Conservation (phyloP, 2,888 invertebrate species). For the Bellardia bayeri region DNA sequence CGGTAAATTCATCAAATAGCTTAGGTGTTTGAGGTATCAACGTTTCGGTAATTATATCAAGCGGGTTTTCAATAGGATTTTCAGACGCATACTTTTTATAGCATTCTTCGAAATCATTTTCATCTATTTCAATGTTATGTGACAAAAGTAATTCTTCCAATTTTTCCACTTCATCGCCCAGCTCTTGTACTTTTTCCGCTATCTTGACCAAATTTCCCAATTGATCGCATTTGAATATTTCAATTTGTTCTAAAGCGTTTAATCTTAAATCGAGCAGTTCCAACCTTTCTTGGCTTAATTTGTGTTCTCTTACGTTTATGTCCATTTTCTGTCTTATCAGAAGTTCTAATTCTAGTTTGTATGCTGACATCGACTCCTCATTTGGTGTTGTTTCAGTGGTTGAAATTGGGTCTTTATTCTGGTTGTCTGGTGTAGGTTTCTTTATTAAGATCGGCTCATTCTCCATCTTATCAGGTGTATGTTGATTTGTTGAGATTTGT, state of each 20-base stretch:
- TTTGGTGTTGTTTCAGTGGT: no score
- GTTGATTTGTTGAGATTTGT: no score
- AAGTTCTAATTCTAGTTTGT: no score
- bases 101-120: constrained; percentile 36
- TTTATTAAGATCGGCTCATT: no score
- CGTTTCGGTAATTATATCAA: background rate
- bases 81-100: background rate
- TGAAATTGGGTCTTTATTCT: no score
- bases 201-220: constrained; percentile 75
- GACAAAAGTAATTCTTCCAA: constrained; percentile 46
- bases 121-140: constrained; percentile 44
- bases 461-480: no score
- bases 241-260: constrained; percentile 74
- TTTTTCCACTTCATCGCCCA: constrained; percentile 68
- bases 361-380: no score
- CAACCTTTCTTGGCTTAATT: background rate
- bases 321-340: no score
- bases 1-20: background rate
- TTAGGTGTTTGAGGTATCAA: no score
- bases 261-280: constrained; percentile 54
- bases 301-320: background rate
- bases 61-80: constrained; percentile 5
- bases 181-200: constrained; percentile 75
- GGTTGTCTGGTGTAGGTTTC: no score
- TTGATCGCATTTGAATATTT: constrained; percentile 75